phyloP scores from a whole-genome alignment of 1,140 invertebrate species.

The Anastatus disparis region DNA sequence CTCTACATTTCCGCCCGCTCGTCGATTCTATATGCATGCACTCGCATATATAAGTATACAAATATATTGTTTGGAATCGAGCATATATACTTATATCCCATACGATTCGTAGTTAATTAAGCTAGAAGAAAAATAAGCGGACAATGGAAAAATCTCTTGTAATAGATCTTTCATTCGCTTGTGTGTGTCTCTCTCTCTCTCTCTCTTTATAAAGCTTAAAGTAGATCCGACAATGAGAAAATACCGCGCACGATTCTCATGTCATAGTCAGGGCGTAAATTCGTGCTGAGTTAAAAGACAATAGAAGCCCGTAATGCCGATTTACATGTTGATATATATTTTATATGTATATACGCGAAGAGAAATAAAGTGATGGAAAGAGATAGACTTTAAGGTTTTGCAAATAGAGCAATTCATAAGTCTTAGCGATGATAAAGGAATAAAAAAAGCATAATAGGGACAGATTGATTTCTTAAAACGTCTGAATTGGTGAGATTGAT shows the following conservation, averaged over 20 bases:
- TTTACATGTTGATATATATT: neutral
- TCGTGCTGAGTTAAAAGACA: neutral
- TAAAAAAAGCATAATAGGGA: too few relatives aligned
- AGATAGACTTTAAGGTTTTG: too few relatives aligned
- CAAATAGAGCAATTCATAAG: too few relatives aligned
- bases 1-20: too few relatives aligned
- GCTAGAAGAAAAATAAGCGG: neutral
- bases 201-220: neutral
- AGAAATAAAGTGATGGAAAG: too few relatives aligned
- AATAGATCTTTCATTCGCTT: neutral
- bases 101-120: conserved; percentile 12
- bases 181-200: neutral
- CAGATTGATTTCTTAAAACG: too few relatives aligned
- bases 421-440: too few relatives aligned
- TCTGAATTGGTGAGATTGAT: too few relatives aligned
- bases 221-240: neutral
- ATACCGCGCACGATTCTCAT: conserved; percentile 21
- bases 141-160: conserved; percentile 9
- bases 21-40: too few relatives aligned
- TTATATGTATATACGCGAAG: neutral
- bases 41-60: too few relatives aligned
- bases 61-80: too few relatives aligned
- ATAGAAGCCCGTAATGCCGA: conserved; percentile 2
- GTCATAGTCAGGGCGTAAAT: conserved; percentile 1
- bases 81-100: too few relatives aligned